phyloP scores from a whole-genome alignment of 2,113 vertebrate species.

The Suncus etruscus region DNA sequence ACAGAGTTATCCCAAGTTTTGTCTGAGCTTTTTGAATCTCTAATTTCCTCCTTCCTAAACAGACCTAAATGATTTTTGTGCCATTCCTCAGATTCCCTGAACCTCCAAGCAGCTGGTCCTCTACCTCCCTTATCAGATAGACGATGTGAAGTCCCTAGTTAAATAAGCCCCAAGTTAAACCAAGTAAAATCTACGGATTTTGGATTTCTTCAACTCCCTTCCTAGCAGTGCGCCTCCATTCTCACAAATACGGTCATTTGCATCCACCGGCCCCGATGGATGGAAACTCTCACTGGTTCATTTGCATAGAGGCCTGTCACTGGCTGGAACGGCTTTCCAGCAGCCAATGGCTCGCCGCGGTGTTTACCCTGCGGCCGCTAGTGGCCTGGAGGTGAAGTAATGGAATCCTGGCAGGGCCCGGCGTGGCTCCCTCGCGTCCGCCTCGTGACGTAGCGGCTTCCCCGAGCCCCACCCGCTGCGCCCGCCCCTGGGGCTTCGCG shows the following conservation, averaged over 20 bases:
- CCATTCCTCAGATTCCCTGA: not conserved
- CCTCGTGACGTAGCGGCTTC: slow-evolving; percentile 63
- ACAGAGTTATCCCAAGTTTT: not conserved
- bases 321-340: slow-evolving; percentile 47
- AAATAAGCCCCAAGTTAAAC: no score
- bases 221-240: not conserved
- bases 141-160: not conserved
- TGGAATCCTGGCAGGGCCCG: slow-evolving; percentile 54
- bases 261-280: not conserved
- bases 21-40: not conserved
- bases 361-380: not conserved
- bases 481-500: not conserved
- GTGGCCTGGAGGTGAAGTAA: slow-evolving; percentile 63
- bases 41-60: slow-evolving; percentile 23
- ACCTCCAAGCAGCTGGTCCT: not conserved
- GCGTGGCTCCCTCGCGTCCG: slow-evolving; percentile 29
- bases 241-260: slow-evolving; percentile 11
- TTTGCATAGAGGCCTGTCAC: slow-evolving; percentile 71
- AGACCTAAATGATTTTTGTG: slow-evolving; percentile 43
- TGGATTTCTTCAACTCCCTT: not conserved
- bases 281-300: not conserved
- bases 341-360: slow-evolving; percentile 71
- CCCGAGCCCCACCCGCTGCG: slow-evolving; percentile 67
- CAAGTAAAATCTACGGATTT: not conserved
- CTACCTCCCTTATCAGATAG: no score